Base-by-base conservation (phyloP, 1,140 invertebrate genomes). In the Drosophila parvula region DNA sequence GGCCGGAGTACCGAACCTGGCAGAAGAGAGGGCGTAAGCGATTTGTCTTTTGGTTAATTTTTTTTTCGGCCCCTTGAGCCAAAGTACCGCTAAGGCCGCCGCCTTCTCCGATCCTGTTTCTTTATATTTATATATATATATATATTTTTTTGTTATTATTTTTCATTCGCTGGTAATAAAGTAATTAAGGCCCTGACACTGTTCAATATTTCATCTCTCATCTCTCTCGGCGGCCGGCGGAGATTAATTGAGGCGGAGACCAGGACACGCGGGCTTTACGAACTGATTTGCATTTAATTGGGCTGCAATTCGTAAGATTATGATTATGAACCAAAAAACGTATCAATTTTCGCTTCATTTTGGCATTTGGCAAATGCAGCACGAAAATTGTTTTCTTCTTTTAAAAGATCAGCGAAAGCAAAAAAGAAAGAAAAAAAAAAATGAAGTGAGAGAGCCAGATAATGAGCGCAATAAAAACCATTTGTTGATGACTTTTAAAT, bases 161-260 rank as follows among this genome's bases (percentile, higher is more conserved):
- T 43, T 34, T 38, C 36, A 71, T 58, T 56, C 57, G 40, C 60
- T 28, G 45, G 80, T 86, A 86, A 86, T 86, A 86, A 86, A 86
- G 82, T 86, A 86, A 86, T 86, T 86, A 86, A 86, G 81, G 82
- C 60, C 82, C 70, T 86, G 82, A 86, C 82, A 79, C 67, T 76
- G 70, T 62, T 71, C 77, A 63, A 82, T 88, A 86, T 81, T 81
- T 88, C 70, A 85, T 76, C 22, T 75, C 41, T 43, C 43, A 50
- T 68, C 45, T 43, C 41, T 22, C 3, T 40, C 38, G 18, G 51
- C 14, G 76, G 51, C 47, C 58, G 28, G 28, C 34, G 58, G 48
- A 79, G 76, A 83, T 83, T 83, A 79, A 83, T 82, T 75, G 75
- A 51, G 53, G 36, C 45, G 55, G 50, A 10, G 51, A 48, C 36